Percentiles rank a stretch among this genome's conserved stretches.
phyloP scores from a whole-genome alignment of 2,888 invertebrate genomes.

The Acrobasis consociella region DNA sequence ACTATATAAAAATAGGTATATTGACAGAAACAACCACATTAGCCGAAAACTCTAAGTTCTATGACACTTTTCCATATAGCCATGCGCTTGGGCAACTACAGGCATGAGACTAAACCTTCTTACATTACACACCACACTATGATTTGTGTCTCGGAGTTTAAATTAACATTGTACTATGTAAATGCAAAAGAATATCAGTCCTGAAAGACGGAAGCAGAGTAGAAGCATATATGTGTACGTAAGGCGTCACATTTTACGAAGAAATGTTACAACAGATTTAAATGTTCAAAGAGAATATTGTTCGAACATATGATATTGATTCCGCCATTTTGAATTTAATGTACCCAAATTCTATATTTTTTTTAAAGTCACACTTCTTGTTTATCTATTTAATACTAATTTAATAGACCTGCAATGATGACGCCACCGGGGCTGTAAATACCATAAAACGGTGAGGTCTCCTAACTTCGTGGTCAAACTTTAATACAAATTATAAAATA shows the following conservation, averaged over 20 bases:
- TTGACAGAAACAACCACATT: too few species aligned
- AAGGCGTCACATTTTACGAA: background rate
- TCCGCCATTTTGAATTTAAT: too few species aligned
- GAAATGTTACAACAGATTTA: background rate
- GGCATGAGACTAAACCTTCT: background rate
- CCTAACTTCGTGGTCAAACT: too few species aligned
- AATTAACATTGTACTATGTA: conserved; percentile 35
- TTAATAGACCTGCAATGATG: too few species aligned
- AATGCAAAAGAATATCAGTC: conserved; percentile 32
- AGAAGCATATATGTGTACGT: background rate
- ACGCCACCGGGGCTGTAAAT: too few species aligned
- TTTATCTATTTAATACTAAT: too few species aligned
- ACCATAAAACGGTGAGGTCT: too few species aligned
- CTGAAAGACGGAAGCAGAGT: conserved; percentile 15
- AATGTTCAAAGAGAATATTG: conserved; percentile 3
- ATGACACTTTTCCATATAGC: background rate
- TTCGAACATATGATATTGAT: background rate
- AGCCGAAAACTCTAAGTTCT: background rate
- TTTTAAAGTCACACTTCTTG: too few species aligned
- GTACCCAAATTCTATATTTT: too few species aligned
- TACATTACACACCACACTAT: conserved; percentile 13
- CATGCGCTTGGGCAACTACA: background rate
- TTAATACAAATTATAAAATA: too few species aligned
- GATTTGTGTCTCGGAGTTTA: conserved; percentile 15
- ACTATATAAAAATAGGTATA: too few species aligned